These are phyloP conservation scores for Drosophila subsilvestris DNA, from an alignment of 2,888 invertebrate genomes.

Conservation along the genomic window DNA sequence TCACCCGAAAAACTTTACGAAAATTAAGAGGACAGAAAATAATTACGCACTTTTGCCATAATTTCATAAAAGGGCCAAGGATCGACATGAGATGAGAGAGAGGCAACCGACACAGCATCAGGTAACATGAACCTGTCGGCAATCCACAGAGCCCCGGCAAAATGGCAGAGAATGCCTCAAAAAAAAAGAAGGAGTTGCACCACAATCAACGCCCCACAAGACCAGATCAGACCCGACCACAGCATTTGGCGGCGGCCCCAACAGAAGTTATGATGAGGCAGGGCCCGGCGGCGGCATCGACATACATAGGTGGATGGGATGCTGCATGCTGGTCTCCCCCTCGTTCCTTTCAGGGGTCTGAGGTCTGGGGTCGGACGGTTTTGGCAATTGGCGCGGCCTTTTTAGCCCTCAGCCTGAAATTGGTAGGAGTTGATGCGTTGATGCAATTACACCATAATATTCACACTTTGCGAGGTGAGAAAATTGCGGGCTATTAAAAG, in stretches of 20 bases:
- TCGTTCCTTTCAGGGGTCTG: constrained; percentile 7
- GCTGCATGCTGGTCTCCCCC: constrained; percentile 26
- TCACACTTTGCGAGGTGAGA: constrained; percentile 85
- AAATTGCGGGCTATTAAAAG: constrained; percentile 85
- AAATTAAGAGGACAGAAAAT: constrained; percentile 81
- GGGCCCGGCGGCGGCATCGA: constrained; percentile 47
- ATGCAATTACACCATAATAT: constrained; percentile 85
- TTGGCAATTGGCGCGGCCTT: constrained; percentile 76
- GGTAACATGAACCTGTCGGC: constrained; percentile 79
- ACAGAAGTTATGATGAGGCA: constrained; percentile 74
- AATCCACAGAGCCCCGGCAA: constrained; percentile 43
- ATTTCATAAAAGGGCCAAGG: constrained; percentile 68
- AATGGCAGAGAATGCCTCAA: constrained; percentile 36
- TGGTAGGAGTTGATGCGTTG: constrained; percentile 84
- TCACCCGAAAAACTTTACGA: constrained; percentile 31
- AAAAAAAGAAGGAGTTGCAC: constrained; percentile 73
- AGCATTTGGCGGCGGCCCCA: constrained; percentile 54
- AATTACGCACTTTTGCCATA: constrained; percentile 81
- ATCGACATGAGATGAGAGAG: constrained; percentile 32
- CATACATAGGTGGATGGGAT: constrained; percentile 5
- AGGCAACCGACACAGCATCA: constrained; percentile 36
- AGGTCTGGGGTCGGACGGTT: constrained; percentile 39
- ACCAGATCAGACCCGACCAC: constrained; percentile 37
- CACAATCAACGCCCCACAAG: constrained; percentile 76
- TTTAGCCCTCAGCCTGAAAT: constrained; percentile 79